Base-by-base conservation (phyloP, 2,113 vertebrate species). In the Gopherus evgoodei region DNA sequence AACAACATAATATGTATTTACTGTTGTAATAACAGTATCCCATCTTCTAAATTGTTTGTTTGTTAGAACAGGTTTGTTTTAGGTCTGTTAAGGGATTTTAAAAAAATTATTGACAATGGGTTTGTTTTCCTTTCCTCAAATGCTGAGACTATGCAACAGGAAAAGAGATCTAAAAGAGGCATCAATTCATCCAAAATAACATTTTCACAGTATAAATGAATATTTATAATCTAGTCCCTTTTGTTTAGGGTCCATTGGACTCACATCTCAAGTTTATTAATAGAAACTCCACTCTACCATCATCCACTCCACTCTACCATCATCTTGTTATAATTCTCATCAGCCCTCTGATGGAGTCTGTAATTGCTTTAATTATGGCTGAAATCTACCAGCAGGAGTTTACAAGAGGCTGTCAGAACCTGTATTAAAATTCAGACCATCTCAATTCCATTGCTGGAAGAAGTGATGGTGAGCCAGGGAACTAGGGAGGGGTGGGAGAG, bases 341-440 rank as follows among this genome's bases (percentile, higher is more conserved):
- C 42, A 88, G 83, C 29, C 44, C 65, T 89, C 6, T 82, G 86
- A 94, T 79, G 47, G 95, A 96, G 35, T n/a, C 16, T 93, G 83
- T 88, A 91, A 89, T 62, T 94, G 12, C 38, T 96, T 97, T 96
- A 95, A 93, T 52, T 88, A 91, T 65, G 38, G 90, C 42, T 87
- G 88, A 96, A 97, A 97, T 90, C 78, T 42, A 86, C 19, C 47
- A 87, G 84, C n/a, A 95, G 86, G 42, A 90, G 54, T 31, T 57
- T 35, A 90, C 35, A 49, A 86, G 59, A 83, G 42, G 16, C 1
- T 85, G 31, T 82, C 57, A 90, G 83, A 53, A 53, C 62, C 21
- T 57, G 11, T 17, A 86, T 54, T 21, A 86, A 93, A 93, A 83
- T 87, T 54, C 31, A 90, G 79, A 12, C 29, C 16, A 42, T 89